These are phyloP conservation scores for Macropodus opercularis DNA, from an alignment of 2,797 vertebrate genomes.

Conservation along the genomic window DNA sequence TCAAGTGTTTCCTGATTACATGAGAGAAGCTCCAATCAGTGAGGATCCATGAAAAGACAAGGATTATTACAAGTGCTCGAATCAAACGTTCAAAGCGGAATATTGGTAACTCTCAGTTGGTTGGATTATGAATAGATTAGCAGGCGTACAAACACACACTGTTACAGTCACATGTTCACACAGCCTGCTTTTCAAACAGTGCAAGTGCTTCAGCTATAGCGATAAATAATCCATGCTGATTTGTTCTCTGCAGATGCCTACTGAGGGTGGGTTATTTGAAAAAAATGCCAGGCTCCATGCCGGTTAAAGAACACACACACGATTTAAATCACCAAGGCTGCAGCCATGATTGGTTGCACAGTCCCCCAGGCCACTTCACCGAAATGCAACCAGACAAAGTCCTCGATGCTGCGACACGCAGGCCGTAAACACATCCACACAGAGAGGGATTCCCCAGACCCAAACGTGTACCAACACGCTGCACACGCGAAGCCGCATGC, in stretches of 20 bases:
- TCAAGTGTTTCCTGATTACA: background rate
- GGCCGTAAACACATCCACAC: background rate
- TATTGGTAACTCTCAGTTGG: background rate
- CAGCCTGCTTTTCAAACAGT: slow-evolving; percentile 27
- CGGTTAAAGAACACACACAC: slow-evolving; percentile 9
- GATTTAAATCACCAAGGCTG: background rate
- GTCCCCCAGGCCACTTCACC: slow-evolving; percentile 47
- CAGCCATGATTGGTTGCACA: slow-evolving; percentile 35
- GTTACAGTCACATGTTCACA: background rate
- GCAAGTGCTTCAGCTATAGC: slow-evolving; percentile 34
- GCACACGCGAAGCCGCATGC: slow-evolving; percentile 5
- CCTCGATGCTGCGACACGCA: slow-evolving; percentile 34
- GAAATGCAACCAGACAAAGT: slow-evolving; percentile 61
- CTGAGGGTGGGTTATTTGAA: slow-evolving; percentile 56
- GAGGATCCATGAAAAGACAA: too few relatives aligned
- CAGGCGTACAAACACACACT: background rate
- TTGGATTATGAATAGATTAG: background rate
- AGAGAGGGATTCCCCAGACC: slow-evolving; percentile 56
- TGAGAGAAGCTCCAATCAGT: background rate
- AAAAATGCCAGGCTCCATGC: slow-evolving; percentile 47
- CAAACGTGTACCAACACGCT: slow-evolving; percentile 4
- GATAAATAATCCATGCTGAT: slow-evolving; percentile 60
- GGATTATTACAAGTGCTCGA: background rate
- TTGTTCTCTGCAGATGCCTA: slow-evolving; percentile 29
- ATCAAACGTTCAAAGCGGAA: background rate